phyloP scores from a whole-genome alignment of 2,888 invertebrate genomes.

The Drosophila ezoana region DNA sequence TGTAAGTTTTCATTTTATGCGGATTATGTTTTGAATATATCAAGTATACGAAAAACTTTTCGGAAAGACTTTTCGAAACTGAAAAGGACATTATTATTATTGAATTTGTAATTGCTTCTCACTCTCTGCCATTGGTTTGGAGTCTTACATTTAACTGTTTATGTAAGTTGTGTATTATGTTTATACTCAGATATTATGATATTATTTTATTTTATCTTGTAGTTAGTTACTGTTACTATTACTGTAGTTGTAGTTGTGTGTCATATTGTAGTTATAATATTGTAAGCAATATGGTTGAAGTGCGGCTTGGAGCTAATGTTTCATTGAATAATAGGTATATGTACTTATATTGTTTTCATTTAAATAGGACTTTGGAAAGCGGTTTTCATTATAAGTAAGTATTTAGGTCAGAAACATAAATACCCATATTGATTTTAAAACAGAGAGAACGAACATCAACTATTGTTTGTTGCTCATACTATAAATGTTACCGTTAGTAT shows the following conservation, averaged over 20 bases:
- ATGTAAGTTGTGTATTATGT: constrained; percentile 41
- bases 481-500: constrained; percentile 1
- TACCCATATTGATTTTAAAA: constrained; percentile 25
- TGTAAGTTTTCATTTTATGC: no score
- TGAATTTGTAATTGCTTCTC: not conserved
- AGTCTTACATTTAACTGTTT: constrained; percentile 21
- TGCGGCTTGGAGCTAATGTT: constrained; percentile 79
- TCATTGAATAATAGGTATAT: constrained; percentile 73
- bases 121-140: constrained; percentile 19
- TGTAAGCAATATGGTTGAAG: constrained; percentile 70
- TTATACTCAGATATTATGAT: constrained; percentile 25
- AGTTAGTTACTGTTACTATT: constrained; percentile 46
- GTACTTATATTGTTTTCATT: constrained; percentile 40
- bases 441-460: constrained; percentile 31
- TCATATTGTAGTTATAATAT: constrained; percentile 50
- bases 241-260: constrained; percentile 40
- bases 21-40: not conserved
- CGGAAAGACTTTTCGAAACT: not conserved
- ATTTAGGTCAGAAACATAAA: constrained; percentile 36
- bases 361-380: constrained; percentile 40
- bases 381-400: constrained; percentile 22
- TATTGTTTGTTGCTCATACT: constrained; percentile 17
- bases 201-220: constrained; percentile 8
- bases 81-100: no score
- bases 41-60: not conserved